Conservation (phyloP, 2,797 vertebrate genomes). For the Oophaga sylvatica region DNA sequence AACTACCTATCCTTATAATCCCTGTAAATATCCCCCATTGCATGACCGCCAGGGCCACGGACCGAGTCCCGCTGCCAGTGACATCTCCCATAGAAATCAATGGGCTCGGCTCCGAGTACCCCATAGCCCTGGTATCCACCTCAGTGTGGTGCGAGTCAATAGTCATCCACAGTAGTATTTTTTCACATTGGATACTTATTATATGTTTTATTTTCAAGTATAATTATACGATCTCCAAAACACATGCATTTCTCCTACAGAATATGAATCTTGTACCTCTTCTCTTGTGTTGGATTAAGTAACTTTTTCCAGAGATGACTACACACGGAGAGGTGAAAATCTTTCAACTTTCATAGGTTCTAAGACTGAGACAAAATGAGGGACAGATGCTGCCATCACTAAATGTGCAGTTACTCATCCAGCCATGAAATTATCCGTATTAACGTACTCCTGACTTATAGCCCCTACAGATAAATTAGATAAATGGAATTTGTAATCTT, state of each 20-base stretch:
- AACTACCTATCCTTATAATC: too few species aligned
- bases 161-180: neutral
- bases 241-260: neutral
- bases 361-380: neutral
- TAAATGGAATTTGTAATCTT: neutral
- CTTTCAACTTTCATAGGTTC: too few species aligned
- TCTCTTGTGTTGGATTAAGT: too few species aligned
- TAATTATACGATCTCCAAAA: neutral
- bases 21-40: too few species aligned
- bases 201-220: neutral
- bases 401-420: neutral
- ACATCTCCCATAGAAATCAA: too few species aligned
- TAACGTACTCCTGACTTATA: neutral
- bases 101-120: too few species aligned
- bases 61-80: too few species aligned
- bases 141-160: too few species aligned
- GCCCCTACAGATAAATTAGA: conserved; percentile 3
- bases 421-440: neutral
- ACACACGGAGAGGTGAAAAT: neutral
- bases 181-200: neutral
- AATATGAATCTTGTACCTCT: neutral
- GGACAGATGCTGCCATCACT: neutral
- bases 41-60: too few species aligned
- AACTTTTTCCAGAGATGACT: neutral
- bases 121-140: too few species aligned